Conservation (phyloP, 2,113 vertebrate species). For the Loxodonta africana region DNA sequence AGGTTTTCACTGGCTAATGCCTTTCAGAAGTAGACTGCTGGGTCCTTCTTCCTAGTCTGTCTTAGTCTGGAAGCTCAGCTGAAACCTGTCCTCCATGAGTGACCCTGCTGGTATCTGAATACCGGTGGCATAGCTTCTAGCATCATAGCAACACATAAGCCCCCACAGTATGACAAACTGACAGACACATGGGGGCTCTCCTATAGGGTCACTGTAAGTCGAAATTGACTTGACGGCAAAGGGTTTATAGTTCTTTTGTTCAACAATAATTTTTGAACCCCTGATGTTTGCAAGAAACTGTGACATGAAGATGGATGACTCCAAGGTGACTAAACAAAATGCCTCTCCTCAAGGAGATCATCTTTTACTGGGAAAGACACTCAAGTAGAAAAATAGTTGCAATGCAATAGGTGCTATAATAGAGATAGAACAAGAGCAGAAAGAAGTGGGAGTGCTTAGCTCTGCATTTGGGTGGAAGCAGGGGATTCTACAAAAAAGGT, state of each 20-base stretch:
- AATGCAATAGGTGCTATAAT: neutral
- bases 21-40: too few species aligned
- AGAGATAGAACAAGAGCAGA: neutral
- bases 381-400: conserved; percentile 20
- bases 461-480: neutral
- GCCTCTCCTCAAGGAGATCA: neutral
- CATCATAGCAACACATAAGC: too few species aligned
- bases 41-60: too few species aligned
- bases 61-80: too few species aligned
- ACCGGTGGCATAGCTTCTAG: too few species aligned
- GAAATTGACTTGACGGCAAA: too few species aligned
- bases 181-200: too few species aligned
- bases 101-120: too few species aligned
- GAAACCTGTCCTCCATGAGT: too few species aligned
- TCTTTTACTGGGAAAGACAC: neutral
- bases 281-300: neutral
- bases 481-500: neutral
- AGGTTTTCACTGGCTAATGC: too few species aligned
- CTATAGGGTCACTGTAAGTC: too few species aligned
- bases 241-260: neutral
- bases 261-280: neutral
- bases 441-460: neutral
- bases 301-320: neutral
- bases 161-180: too few species aligned
- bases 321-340: neutral